Percentiles rank a stretch among this genome's conserved stretches.
Evolutionary conservation across 2,888 invertebrate genomes (phyloP).

Genomic region (Melanchra persicariae): DNA sequence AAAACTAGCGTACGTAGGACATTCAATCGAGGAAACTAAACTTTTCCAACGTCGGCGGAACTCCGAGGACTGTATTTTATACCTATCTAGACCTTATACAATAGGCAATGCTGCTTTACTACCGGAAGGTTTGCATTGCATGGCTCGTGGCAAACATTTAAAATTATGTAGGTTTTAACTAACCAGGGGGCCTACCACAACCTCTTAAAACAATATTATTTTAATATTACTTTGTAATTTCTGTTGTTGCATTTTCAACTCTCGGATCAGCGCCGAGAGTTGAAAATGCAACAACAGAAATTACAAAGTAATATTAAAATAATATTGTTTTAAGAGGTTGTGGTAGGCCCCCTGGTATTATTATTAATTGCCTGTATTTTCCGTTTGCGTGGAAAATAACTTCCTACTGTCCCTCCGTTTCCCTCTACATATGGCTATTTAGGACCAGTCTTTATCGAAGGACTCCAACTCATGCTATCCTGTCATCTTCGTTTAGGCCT

Average conservation of each 20-base stretch:
- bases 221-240: too few species aligned
- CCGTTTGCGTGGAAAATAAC: not conserved
- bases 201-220: too few species aligned
- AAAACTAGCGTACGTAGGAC: constrained; percentile 19
- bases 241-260: too few species aligned
- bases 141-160: not conserved
- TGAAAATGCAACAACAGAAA: too few species aligned
- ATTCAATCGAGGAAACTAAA: constrained; percentile 26
- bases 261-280: too few species aligned
- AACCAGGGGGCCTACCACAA: too few species aligned
- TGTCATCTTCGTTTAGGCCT: not conserved
- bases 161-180: not conserved
- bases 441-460: not conserved
- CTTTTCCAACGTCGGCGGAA: constrained; percentile 21
- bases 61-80: not conserved
- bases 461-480: not conserved
- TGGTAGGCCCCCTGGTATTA: too few species aligned
- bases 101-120: not conserved
- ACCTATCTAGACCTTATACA: not conserved
- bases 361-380: not conserved
- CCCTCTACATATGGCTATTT: not conserved
- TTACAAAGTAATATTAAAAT: too few species aligned
- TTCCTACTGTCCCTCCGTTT: too few species aligned
- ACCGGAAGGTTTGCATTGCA: not conserved
- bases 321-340: too few species aligned